phyloP scores from a whole-genome alignment of 2,797 vertebrate species.

The Ctenopoma multispine region DNA sequence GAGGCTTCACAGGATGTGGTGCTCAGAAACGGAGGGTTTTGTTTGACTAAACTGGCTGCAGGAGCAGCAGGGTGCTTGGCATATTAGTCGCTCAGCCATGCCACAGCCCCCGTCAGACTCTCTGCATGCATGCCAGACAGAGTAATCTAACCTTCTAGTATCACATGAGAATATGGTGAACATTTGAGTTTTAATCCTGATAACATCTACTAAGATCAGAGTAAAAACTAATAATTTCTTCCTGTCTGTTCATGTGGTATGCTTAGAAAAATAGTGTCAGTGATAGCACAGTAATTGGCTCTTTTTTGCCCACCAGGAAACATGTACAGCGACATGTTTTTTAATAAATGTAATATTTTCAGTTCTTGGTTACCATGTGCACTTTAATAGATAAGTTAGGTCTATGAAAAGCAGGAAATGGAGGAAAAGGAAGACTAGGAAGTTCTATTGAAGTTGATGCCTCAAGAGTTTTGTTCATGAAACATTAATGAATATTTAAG shows the following conservation, averaged over 20 bases:
- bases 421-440: conserved; percentile 45
- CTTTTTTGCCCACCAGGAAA: conserved; percentile 20
- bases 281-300: not conserved
- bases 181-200: conserved; percentile 83
- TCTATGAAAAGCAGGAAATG: conserved; percentile 47
- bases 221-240: conserved; percentile 75
- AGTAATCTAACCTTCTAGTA: conserved; percentile 75
- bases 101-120: conserved; percentile 66
- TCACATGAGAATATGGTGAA: conserved; percentile 75
- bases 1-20: conserved; percentile 35
- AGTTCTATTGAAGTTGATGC: conserved; percentile 46
- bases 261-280: conserved; percentile 11
- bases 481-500: conserved; percentile 66
- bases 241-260: conserved; percentile 23
- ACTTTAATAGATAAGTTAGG: conserved; percentile 22
- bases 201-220: conserved; percentile 81
- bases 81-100: conserved; percentile 67
- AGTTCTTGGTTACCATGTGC: conserved; percentile 32
- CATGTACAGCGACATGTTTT: conserved; percentile 29
- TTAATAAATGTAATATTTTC: conserved; percentile 35
- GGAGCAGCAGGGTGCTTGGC: conserved; percentile 73
- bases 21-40: conserved; percentile 60
- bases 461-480: conserved; percentile 56
- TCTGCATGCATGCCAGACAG: conserved; percentile 66
- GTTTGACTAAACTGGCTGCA: conserved; percentile 70